These are phyloP conservation scores for Prietella phreatophila DNA, from an alignment of 2,113 vertebrate species.

Conservation along the genomic window DNA sequence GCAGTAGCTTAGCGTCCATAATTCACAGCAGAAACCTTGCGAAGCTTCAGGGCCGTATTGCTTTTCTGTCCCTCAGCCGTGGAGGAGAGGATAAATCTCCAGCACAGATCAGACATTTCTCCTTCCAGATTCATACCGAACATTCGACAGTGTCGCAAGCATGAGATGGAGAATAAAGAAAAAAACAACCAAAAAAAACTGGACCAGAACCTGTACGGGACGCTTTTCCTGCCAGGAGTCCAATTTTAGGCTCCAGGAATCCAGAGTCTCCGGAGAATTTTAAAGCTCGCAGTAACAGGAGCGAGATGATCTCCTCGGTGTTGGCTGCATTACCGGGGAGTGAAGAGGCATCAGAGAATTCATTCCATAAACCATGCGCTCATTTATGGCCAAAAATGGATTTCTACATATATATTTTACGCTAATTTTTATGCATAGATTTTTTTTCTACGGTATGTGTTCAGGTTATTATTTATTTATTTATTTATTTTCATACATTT, in stretches of 20 bases:
- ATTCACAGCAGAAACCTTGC: constrained; percentile 49
- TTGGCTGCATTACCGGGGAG: not conserved
- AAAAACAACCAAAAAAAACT: not conserved
- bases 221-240: not conserved
- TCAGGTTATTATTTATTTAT: not conserved
- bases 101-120: constrained; percentile 31
- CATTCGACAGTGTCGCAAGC: constrained; percentile 1
- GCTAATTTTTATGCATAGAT: not conserved
- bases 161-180: not conserved
- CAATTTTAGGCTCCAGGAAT: constrained; percentile 17
- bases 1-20: constrained; percentile 55
- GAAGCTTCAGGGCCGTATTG: constrained; percentile 55
- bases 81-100: constrained; percentile 49
- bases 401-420: not conserved
- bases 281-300: not conserved
- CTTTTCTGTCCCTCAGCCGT: constrained; percentile 51
- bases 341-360: not conserved
- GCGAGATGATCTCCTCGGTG: not conserved
- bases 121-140: constrained; percentile 21
- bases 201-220: no score
- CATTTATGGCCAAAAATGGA: not conserved
- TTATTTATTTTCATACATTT: not conserved
- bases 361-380: not conserved
- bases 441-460: not conserved
- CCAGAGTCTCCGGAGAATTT: not conserved